Evolutionary conservation across 2,888 invertebrate species (phyloP).

Genomic region (Nomada goodeniana): DNA sequence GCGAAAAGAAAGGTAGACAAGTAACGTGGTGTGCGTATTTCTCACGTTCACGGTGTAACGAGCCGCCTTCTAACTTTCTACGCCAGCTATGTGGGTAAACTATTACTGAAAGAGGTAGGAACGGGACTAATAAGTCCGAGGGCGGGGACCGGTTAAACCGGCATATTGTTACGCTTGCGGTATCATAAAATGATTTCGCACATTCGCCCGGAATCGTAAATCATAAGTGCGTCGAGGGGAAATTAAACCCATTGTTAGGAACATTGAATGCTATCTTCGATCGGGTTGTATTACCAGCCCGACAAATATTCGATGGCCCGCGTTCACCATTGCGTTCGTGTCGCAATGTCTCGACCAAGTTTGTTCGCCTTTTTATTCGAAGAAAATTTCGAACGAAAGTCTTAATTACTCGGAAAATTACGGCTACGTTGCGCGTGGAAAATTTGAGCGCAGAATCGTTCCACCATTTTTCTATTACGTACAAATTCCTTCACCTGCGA

Average conservation of each 20-base stretch:
- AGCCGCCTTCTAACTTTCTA: slow-evolving; percentile 57
- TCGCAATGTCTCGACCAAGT: not conserved
- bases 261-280: too few species aligned
- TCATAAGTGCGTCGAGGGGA: not conserved
- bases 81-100: slow-evolving; percentile 33
- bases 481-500: too few species aligned
- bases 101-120: slow-evolving; percentile 44
- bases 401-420: too few species aligned
- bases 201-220: slow-evolving; percentile 17
- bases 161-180: slow-evolving; percentile 6
- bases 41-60: slow-evolving; percentile 59
- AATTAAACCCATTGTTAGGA: slow-evolving; percentile 3
- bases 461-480: too few species aligned
- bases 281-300: not conserved
- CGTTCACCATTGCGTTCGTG: not conserved
- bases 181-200: slow-evolving; percentile 35
- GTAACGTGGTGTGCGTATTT: slow-evolving; percentile 55
- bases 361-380: too few species aligned
- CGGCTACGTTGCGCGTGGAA: too few species aligned
- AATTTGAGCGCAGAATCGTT: too few species aligned
- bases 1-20: slow-evolving; percentile 23
- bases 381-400: too few species aligned
- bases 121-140: slow-evolving; percentile 38
- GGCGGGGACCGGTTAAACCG: slow-evolving; percentile 8
- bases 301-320: not conserved